phyloP scores from a whole-genome alignment of 2,888 invertebrate species.

The Pycnomerus fuliginosus region DNA sequence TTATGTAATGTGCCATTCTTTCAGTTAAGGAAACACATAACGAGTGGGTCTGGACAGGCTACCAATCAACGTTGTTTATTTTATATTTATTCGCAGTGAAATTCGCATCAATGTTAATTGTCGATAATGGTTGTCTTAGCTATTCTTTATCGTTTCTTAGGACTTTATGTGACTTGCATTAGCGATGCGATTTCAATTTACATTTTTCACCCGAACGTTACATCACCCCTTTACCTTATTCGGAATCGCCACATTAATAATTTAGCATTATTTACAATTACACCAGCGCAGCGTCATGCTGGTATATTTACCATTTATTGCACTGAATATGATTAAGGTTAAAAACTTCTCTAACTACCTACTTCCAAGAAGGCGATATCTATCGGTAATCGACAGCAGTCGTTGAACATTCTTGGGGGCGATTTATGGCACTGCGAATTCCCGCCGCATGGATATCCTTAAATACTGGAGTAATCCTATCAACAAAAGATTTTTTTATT shows the following conservation, averaged over 20 bases:
- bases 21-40: conserved; percentile 40
- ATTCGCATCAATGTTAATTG: conserved; percentile 51
- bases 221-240: conserved; percentile 16
- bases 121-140: conserved; percentile 41
- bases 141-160: conserved; percentile 37
- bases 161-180: conserved; percentile 20
- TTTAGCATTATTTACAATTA: conserved; percentile 14
- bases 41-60: conserved; percentile 36
- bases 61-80: conserved; percentile 46
- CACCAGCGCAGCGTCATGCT: conserved; percentile 17
- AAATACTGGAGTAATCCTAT: neutral
- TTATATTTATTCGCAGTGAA: conserved; percentile 48
- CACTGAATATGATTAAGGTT: conserved; percentile 21
- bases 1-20: conserved; percentile 33
- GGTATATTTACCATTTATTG: conserved; percentile 23
- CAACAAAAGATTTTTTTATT: too few species aligned
- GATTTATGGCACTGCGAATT: conserved; percentile 23
- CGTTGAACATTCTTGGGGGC: conserved; percentile 31
- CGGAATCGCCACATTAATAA: conserved; percentile 10
- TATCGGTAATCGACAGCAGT: conserved; percentile 28
- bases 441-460: neutral
- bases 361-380: conserved; percentile 25
- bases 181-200: conserved; percentile 9
- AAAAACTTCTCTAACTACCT: conserved; percentile 22
- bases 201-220: conserved; percentile 20